phyloP scores from a whole-genome alignment of 1,140 invertebrate species.

The Lasioglossum albipes region DNA sequence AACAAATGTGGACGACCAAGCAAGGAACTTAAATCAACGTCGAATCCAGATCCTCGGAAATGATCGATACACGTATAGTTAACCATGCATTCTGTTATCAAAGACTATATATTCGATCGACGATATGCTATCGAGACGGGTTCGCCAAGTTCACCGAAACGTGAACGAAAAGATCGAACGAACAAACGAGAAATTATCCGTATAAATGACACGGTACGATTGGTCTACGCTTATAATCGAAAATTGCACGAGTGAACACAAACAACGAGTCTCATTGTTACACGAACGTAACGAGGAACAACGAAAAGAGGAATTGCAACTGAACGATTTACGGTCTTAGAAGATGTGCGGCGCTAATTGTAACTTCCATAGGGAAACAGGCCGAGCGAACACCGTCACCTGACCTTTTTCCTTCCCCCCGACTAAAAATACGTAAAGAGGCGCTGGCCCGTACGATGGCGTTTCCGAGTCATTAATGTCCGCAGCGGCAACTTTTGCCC shows the following conservation, averaged over 20 bases:
- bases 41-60: neutral
- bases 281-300: neutral
- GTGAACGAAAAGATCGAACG: neutral
- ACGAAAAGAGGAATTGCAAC: neutral
- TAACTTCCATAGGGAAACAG: constrained; percentile 85
- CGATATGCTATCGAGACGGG: neutral
- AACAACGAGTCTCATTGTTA: neutral
- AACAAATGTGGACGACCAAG: neutral
- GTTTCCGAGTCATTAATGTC: constrained; percentile 69
- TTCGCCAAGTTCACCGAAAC: neutral
- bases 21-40: constrained; percentile 10
- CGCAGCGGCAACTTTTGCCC: constrained; percentile 73
- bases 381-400: constrained; percentile 84
- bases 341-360: constrained; percentile 81
- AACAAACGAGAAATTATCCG: neutral
- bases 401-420: constrained; percentile 85
- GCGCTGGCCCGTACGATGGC: constrained; percentile 76
- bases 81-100: neutral
- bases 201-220: no score
- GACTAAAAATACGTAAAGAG: constrained; percentile 83
- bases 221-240: neutral
- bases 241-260: neutral
- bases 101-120: neutral
- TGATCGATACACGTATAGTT: constrained; percentile 1
- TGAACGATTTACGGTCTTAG: constrained; percentile 54